Evolutionary conservation across 1,140 invertebrate genomes (phyloP).

Genomic region (Achatina immaculata): DNA sequence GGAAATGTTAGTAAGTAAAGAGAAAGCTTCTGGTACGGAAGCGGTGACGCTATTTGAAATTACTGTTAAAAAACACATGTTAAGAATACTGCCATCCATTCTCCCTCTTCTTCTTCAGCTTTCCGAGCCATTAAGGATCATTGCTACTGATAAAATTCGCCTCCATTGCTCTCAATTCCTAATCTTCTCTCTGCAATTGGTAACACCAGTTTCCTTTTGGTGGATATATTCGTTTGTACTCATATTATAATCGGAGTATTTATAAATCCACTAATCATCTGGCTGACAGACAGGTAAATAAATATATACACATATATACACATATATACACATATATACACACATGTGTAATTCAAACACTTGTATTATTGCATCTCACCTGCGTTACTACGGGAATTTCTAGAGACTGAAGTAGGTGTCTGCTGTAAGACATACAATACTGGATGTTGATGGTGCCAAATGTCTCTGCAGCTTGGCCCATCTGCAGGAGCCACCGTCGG

Average conservation of each 20-base stretch:
- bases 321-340: too few species aligned
- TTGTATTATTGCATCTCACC: too few species aligned
- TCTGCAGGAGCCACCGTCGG: conserved; percentile 50
- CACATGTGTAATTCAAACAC: too few species aligned
- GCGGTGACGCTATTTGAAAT: not conserved
- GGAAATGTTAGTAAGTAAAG: not conserved
- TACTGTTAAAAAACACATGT: not conserved
- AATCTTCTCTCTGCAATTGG: too few species aligned
- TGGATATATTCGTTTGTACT: not conserved
- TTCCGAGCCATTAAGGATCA: too few species aligned
- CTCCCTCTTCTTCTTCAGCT: too few species aligned
- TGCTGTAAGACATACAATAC: conserved; percentile 54
- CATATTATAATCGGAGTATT: not conserved
- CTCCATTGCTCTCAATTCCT: too few species aligned
- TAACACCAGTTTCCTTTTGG: not conserved
- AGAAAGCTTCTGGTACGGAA: not conserved
- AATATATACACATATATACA: too few species aligned
- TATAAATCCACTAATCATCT: not conserved
- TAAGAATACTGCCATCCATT: too few species aligned
- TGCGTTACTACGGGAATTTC: conserved; percentile 56
- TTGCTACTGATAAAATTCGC: too few species aligned
- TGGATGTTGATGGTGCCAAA: conserved; percentile 48
- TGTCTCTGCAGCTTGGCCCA: conserved; percentile 49
- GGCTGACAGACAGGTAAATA: too few species aligned
- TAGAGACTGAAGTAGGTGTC: conserved; percentile 47